phyloP scores from a whole-genome alignment of 2,888 invertebrate species.

The Leucophora obtusa region DNA sequence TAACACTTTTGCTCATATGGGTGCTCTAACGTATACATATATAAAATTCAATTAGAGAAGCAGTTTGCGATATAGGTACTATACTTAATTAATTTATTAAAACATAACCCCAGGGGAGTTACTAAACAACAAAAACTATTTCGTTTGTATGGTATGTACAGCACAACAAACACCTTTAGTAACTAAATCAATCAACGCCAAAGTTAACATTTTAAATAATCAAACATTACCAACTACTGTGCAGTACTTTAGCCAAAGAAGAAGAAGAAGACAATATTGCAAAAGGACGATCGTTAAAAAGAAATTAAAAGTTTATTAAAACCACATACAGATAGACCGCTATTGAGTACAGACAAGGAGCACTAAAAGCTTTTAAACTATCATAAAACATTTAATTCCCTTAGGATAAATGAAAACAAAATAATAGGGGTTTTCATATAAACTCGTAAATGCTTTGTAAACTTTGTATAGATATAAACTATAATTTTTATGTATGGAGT shows the following conservation, averaged over 20 bases:
- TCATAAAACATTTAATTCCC: constrained; percentile 18
- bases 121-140: constrained; percentile 2
- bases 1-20: too few relatives aligned
- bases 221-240: background rate
- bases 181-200: constrained; percentile 49
- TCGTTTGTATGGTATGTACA: too few relatives aligned
- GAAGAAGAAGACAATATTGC: background rate
- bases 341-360: background rate
- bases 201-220: constrained; percentile 9
- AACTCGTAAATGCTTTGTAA: too few relatives aligned
- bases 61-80: constrained; percentile 2
- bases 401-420: constrained; percentile 28
- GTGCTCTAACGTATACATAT: too few relatives aligned
- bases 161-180: background rate
- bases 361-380: background rate
- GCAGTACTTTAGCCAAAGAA: background rate
- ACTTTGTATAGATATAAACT: too few relatives aligned
- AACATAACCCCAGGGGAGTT: constrained; percentile 29
- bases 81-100: constrained; percentile 52
- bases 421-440: too few relatives aligned
- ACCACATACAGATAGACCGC: background rate
- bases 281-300: constrained; percentile 31
- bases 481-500: too few relatives aligned
- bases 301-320: constrained; percentile 45
- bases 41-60: constrained; percentile 15